phyloP scores from a whole-genome alignment of 23 tunicate genomes.

The Halocynthia roretzi region DNA sequence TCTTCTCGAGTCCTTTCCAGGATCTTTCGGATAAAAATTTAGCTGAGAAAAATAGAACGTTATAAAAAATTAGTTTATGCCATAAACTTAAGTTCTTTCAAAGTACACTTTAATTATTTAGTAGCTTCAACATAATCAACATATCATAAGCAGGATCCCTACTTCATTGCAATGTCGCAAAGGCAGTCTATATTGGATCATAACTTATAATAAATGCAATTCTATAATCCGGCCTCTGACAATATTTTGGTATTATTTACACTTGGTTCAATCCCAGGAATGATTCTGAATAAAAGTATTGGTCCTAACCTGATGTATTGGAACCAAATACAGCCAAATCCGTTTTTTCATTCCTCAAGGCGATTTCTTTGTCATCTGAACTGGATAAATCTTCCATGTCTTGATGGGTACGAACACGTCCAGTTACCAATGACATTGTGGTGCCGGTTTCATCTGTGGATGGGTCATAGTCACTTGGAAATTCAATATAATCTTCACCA shows the following conservation, averaged over 20 bases:
- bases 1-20: slow-evolving; percentile 78
- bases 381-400: slow-evolving; percentile 4
- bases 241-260: neutral
- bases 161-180: too few relatives aligned
- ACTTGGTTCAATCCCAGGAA: neutral
- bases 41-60: slow-evolving; percentile 51
- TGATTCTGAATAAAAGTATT: neutral
- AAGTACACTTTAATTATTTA: too few relatives aligned
- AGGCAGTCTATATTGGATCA: too few relatives aligned
- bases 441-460: slow-evolving; percentile 15
- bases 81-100: too few relatives aligned
- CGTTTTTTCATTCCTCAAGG: slow-evolving; percentile 35
- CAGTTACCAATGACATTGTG: slow-evolving; percentile 54
- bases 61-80: too few relatives aligned
- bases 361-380: neutral
- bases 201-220: too few relatives aligned
- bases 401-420: slow-evolving; percentile 14
- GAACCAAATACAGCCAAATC: slow-evolving; percentile 61
- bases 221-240: too few relatives aligned
- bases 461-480: slow-evolving; percentile 9
- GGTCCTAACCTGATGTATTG: slow-evolving; percentile 44
- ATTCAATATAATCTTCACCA: slow-evolving; percentile 60
- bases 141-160: too few relatives aligned
- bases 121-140: too few relatives aligned
- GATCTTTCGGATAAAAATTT: slow-evolving; percentile 41